Conservation (phyloP, 2,797 vertebrate genomes). For the Macropodus opercularis region DNA sequence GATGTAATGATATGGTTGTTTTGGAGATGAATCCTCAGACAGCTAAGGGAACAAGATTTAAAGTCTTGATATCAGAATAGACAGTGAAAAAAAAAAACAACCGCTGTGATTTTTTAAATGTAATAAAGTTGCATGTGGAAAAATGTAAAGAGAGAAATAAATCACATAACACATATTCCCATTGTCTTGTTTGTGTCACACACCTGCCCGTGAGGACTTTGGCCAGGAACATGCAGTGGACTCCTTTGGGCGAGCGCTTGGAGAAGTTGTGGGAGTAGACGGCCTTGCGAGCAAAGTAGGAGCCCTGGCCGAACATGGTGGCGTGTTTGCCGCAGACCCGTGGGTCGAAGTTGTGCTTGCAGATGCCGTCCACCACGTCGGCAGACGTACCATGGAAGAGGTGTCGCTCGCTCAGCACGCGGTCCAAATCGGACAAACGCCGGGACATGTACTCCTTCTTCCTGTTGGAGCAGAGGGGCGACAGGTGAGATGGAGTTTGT, state of each 20-base stretch:
- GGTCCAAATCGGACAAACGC: slow-evolving; percentile 91
- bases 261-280: slow-evolving; percentile 99
- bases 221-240: slow-evolving; percentile 99
- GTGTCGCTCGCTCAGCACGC: slow-evolving; percentile 93
- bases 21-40: background rate
- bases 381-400: slow-evolving; percentile 98
- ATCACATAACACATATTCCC: background rate
- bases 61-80: background rate
- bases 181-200: slow-evolving; percentile 19
- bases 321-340: slow-evolving; percentile 97
- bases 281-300: slow-evolving; percentile 97
- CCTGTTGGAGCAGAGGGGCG: slow-evolving; percentile 73
- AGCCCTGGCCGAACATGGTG: slow-evolving; percentile 99
- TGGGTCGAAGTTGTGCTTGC: slow-evolving; percentile 99
- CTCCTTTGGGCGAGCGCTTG: slow-evolving; percentile 90
- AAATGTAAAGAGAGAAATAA: background rate
- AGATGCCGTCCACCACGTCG: slow-evolving; percentile 97
- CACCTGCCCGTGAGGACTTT: slow-evolving; percentile 95
- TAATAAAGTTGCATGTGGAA: background rate
- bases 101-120: background rate
- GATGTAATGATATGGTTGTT: background rate
- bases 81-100: background rate
- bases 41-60: too few relatives aligned
- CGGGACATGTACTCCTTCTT: slow-evolving; percentile 99
- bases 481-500: background rate